A percentile compares a stretch with the other conserved stretches of the same genome.
phyloP scores from a whole-genome alignment of 2,888 invertebrate genomes.

The Sabellastarte sp. region DNA sequence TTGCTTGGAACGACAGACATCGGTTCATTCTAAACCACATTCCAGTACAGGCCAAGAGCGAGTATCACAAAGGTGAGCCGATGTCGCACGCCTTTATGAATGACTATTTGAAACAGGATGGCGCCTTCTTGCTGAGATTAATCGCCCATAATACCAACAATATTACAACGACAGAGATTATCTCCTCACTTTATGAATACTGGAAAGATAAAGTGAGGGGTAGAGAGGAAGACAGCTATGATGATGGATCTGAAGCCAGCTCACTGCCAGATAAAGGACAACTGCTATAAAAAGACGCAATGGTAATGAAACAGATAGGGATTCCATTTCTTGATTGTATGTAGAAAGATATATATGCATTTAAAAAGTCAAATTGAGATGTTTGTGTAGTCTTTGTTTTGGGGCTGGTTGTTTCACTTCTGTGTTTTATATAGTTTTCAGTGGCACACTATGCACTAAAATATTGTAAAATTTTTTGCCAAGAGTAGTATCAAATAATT shows the following conservation, averaged over 20 bases:
- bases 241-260: not conserved
- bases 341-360: too few species aligned
- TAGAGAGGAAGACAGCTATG: not conserved
- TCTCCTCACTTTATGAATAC: slow-evolving; percentile 21
- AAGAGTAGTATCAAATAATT: too few species aligned
- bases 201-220: slow-evolving; percentile 14
- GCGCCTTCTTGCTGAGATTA: slow-evolving; percentile 27
- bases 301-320: too few species aligned
- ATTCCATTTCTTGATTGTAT: too few species aligned
- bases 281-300: too few species aligned
- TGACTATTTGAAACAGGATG: slow-evolving; percentile 28
- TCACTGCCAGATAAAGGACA: too few species aligned
- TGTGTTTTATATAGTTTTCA: too few species aligned
- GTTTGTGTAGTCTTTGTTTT: too few species aligned
- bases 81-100: slow-evolving; percentile 14
- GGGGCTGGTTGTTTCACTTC: too few species aligned
- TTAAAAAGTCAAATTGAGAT: too few species aligned
- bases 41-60: not conserved
- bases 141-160: slow-evolving; percentile 33
- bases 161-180: slow-evolving; percentile 27
- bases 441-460: too few species aligned
- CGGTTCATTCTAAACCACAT: slow-evolving; percentile 43
- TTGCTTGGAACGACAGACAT: slow-evolving; percentile 11
- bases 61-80: not conserved
- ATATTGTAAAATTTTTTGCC: too few species aligned